phyloP scores from a whole-genome alignment of 1,140 invertebrate genomes.

The Plectrocnemia conspersa region DNA sequence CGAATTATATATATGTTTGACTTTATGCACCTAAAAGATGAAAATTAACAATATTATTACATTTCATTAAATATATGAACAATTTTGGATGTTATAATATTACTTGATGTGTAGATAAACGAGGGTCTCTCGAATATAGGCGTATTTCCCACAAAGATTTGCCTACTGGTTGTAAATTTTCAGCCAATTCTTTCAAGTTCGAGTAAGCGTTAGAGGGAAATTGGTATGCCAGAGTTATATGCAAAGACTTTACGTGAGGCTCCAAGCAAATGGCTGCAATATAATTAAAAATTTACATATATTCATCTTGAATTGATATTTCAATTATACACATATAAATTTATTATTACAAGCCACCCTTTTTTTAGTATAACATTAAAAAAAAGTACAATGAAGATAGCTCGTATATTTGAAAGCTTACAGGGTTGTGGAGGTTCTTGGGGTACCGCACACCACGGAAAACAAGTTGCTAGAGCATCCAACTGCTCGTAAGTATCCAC shows the following conservation, averaged over 20 bases:
- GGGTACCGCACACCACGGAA: conserved; percentile 60
- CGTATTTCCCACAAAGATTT: conserved; percentile 77
- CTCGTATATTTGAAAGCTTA: conserved; percentile 32
- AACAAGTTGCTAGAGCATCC: conserved; percentile 64
- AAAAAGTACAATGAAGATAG: conserved; percentile 14
- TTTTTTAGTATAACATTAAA: neutral
- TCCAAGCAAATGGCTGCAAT: conserved; percentile 64
- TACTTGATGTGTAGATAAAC: conserved; percentile 71
- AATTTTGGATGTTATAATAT: conserved; percentile 12
- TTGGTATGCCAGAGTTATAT: conserved; percentile 84
- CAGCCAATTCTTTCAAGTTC: conserved; percentile 66
- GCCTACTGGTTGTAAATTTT: conserved; percentile 61
- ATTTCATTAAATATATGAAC: conserved; percentile 19
- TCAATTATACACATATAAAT: neutral
- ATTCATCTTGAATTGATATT: conserved; percentile 44
- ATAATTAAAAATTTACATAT: conserved; percentile 37
- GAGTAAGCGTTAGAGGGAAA: conserved; percentile 70
- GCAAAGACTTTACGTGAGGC: conserved; percentile 75
- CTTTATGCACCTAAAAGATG: conserved; percentile 66
- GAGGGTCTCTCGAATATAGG: conserved; percentile 77
- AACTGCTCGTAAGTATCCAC: conserved; percentile 64
- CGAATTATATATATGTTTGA: conserved; percentile 72
- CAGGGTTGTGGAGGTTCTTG: conserved; percentile 42
- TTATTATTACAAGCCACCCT: neutral
- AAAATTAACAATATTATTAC: conserved; percentile 24